Evolutionary conservation across 2,888 invertebrate genomes (phyloP).

Genomic region (Allophyes oxyacanthae): DNA sequence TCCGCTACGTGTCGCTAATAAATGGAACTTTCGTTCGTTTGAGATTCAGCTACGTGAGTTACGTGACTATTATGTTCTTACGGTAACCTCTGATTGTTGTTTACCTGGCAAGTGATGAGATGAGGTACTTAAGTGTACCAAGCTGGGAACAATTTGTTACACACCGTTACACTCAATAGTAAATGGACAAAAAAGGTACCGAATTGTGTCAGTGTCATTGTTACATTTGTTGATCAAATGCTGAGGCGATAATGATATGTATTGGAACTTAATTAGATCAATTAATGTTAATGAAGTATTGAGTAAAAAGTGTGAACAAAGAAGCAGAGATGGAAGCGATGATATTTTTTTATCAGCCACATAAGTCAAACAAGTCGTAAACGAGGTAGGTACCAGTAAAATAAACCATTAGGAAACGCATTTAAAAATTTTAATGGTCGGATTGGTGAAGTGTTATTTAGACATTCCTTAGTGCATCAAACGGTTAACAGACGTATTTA

Average conservation of each 20-base stretch:
- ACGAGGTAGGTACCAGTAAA: constrained; percentile 26
- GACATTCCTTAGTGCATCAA: constrained; percentile 23
- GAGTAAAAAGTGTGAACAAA: constrained; percentile 22
- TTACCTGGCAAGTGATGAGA: constrained; percentile 69
- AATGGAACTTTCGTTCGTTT: constrained; percentile 46
- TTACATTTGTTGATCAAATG: constrained; percentile 21
- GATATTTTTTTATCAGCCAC: constrained; percentile 36
- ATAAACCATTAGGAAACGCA: constrained; percentile 38
- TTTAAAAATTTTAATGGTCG: constrained; percentile 33
- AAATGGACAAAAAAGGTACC: constrained; percentile 56
- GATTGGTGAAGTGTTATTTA: constrained; percentile 24
- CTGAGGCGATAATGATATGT: constrained; percentile 19
- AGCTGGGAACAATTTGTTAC: constrained; percentile 43
- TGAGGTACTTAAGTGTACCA: constrained; percentile 34
- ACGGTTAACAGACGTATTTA: constrained; percentile 7
- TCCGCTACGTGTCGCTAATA: constrained; percentile 48
- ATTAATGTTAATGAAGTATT: constrained; percentile 26
- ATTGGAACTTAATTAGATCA: constrained; percentile 36
- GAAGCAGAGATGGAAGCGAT: constrained; percentile 8
- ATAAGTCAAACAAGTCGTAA: constrained; percentile 41
- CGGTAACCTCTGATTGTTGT: constrained; percentile 58
- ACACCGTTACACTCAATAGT: constrained; percentile 69
- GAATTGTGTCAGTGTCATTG: constrained; percentile 62
- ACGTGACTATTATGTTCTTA: constrained; percentile 65
- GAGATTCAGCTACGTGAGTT: constrained; percentile 28